Evolutionary conservation across 2,888 invertebrate genomes (phyloP).

Genomic region (Glyphotaelius pellucidus): DNA sequence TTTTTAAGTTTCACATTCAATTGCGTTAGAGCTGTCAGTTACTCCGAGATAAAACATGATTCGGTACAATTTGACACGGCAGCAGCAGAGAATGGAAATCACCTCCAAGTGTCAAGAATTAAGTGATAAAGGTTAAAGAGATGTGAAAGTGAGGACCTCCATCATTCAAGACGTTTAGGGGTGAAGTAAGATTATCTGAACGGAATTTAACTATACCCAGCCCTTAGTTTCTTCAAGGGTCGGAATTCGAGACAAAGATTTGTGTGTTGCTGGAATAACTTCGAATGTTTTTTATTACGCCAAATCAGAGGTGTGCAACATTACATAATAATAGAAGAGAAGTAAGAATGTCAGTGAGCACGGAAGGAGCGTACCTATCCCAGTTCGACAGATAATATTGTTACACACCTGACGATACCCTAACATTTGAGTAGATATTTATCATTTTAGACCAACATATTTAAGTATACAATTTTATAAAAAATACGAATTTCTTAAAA

Average conservation of each 20-base stretch:
- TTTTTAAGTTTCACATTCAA: not conserved
- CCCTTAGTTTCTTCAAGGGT: not conserved
- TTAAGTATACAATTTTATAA: too few species aligned
- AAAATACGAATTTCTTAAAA: too few species aligned
- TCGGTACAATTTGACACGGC: slow-evolving; percentile 50
- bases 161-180: slow-evolving; percentile 28
- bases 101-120: slow-evolving; percentile 56
- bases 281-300: too few species aligned
- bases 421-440: too few species aligned
- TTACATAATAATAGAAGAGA: too few species aligned
- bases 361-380: too few species aligned
- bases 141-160: slow-evolving; percentile 31
- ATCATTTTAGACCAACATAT: too few species aligned
- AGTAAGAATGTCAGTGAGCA: too few species aligned
- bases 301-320: too few species aligned
- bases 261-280: not conserved
- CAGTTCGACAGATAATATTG: too few species aligned
- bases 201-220: not conserved
- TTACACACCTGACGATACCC: too few species aligned
- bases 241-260: not conserved
- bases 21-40: slow-evolving; percentile 19
- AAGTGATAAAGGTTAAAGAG: slow-evolving; percentile 62
- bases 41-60: slow-evolving; percentile 36
- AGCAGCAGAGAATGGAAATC: slow-evolving; percentile 56
- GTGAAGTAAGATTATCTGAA: slow-evolving; percentile 10